Evolutionary conservation across 2,888 invertebrate genomes (phyloP).

Genomic region (Seladonia tumulorum): DNA sequence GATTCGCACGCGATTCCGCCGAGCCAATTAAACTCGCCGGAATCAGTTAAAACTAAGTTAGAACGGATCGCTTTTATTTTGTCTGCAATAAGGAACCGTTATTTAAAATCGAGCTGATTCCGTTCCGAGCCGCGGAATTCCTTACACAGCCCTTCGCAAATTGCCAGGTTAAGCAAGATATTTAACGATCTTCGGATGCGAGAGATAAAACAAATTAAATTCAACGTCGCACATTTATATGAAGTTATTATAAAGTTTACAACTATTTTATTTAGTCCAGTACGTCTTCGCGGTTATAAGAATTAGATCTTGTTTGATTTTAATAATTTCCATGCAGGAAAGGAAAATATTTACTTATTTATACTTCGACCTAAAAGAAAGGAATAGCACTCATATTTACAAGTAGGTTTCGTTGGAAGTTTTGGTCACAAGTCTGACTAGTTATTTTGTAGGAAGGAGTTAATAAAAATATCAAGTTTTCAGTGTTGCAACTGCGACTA

Average conservation of each 20-base stretch:
- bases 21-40: conserved; percentile 26
- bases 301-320: neutral
- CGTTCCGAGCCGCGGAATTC: neutral
- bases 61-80: conserved; percentile 21
- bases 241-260: neutral
- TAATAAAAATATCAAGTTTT: neutral
- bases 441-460: too few relatives aligned
- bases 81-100: neutral
- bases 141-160: neutral
- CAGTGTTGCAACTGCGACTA: neutral
- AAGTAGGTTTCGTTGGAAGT: too few relatives aligned
- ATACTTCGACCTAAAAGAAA: too few relatives aligned
- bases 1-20: conserved; percentile 27
- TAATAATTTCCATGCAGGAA: neutral
- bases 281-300: too few relatives aligned
- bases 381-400: too few relatives aligned
- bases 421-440: too few relatives aligned
- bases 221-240: too few relatives aligned
- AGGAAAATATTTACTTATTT: neutral
- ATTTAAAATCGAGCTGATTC: neutral
- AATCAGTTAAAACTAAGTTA: conserved; percentile 30
- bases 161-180: neutral
- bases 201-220: neutral
- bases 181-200: neutral
- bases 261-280: neutral